These are phyloP conservation scores for Scaptomyza graminum DNA, from an alignment of 1,140 invertebrate species.

Conservation along the genomic window DNA sequence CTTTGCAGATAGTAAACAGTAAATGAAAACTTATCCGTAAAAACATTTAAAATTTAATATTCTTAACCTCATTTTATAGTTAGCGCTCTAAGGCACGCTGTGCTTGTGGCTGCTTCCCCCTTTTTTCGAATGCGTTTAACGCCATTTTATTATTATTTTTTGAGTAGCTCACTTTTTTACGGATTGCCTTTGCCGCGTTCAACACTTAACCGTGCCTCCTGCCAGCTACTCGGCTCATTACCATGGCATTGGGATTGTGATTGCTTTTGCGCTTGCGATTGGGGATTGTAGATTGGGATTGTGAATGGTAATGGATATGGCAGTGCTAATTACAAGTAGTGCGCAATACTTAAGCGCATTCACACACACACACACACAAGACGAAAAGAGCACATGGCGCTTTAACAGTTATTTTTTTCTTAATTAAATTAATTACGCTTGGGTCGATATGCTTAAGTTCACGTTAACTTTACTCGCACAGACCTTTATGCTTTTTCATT, in stretches of 20 bases:
- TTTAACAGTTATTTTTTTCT: constrained; percentile 62
- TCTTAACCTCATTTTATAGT: neutral
- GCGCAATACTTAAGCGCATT: constrained; percentile 18
- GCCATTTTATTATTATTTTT: constrained; percentile 9
- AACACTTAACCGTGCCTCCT: constrained; percentile 41
- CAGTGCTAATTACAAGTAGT: constrained; percentile 54
- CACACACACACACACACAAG: constrained; percentile 5
- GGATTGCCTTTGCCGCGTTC: constrained; percentile 10
- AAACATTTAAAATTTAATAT: no score
- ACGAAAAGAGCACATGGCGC: constrained; percentile 21
- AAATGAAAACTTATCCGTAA: no score
- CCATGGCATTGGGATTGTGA: constrained; percentile 35
- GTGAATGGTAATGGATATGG: constrained; percentile 23
- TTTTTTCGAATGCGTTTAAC: constrained; percentile 8
- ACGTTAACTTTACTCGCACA: constrained; percentile 25
- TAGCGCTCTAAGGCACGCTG: neutral
- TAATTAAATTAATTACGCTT: constrained; percentile 75
- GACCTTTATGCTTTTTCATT: constrained; percentile 71
- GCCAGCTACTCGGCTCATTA: constrained; percentile 65
- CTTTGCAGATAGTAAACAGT: no score
- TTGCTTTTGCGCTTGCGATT: constrained; percentile 3
- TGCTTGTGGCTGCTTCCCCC: neutral
- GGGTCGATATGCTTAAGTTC: constrained; percentile 58
- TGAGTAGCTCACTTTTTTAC: constrained; percentile 30
- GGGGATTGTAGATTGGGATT: constrained; percentile 8